A percentile compares a stretch with the other conserved stretches of the same genome.
Conservation (phyloP, 35 echinoderm and acorn worm genomes). For the Ophioderma brevispina region DNA sequence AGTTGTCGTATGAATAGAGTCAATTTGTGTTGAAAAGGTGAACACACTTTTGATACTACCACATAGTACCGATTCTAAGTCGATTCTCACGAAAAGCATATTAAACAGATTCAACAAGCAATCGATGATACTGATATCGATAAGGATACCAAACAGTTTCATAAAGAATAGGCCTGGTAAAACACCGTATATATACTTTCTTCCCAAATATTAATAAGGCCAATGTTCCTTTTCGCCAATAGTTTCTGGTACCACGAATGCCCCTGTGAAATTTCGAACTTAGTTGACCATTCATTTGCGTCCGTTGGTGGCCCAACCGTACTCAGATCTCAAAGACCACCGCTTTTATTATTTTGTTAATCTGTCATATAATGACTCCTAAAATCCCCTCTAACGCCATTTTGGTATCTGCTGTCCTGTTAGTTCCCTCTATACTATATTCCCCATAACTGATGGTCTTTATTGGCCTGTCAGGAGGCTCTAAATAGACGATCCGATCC, state of each 20-base stretch:
- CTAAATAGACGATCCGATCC: not conserved
- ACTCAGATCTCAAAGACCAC: no score
- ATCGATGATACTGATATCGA: no score
- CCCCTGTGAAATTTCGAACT: not conserved
- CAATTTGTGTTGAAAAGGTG: not conserved
- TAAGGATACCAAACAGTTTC: not conserved
- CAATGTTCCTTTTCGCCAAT: no score
- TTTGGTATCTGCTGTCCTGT: no score
- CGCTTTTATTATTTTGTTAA: no score
- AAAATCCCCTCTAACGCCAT: no score
- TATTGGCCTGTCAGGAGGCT: not conserved
- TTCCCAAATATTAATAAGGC: no score
- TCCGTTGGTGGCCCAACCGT: not conserved
- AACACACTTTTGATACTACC: not conserved
- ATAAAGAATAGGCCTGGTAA: no score
- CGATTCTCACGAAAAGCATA: not conserved
- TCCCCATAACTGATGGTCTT: not conserved
- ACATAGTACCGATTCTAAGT: not conserved
- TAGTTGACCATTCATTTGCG: not conserved
- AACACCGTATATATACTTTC: no score
- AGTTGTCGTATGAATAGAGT: not conserved
- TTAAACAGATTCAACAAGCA: not conserved
- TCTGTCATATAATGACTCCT: no score
- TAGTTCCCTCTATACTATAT: no score
- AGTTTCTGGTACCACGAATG: no score